Evolutionary conservation across 1,140 invertebrate genomes (phyloP), one percentile per base, ranked within the genome.

Genomic region (Triops longicaudatus): DNA sequence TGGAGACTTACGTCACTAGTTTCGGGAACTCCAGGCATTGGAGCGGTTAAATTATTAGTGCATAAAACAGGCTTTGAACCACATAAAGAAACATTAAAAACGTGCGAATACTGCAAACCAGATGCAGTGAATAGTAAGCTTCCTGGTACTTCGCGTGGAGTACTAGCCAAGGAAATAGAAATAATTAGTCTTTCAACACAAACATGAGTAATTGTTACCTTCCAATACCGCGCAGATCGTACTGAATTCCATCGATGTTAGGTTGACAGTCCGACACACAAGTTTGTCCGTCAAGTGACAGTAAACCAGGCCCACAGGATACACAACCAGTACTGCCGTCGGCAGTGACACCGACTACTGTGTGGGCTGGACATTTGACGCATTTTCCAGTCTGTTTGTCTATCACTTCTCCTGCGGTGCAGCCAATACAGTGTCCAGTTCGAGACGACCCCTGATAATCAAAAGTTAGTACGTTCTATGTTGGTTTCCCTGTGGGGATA

Each of bases 51-150:
- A 78, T 87, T 87, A 79, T 86, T 86, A 26, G 80, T 75, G 81
- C 87, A 88, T 11, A 81, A 80, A 22, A 83, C 85, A 73, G 82
- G 79, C 14, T 80, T 79, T 42, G 81, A 79, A 14, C 85, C 85
- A 83, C 88, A 89, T 10, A 89, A 81, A 76, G 84, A 86, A n/a
- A 89, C 83, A 80, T 89, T 89, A 80, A 89, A 90, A 26, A 86
- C 81, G 81, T 89, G 88, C 80, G 83, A 88, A 80, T 88, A 89
- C 78, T 87, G 84, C 22, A 85, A 88, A 14, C 88, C 88, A 79
- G 85, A 87, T 4, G 86, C 84, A 9, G 88, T 88, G 80, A 89
- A 89, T 27, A 87, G 79, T 27, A 81, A 81, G 78, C 82, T 84
- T 12, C 86, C 86, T 71, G 82, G 81, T 50, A 87, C 82, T 77